Evolutionary conservation across 2,888 invertebrate genomes (phyloP), one percentile per base, ranked within the genome.

Genomic region (Tenodera sinensis): DNA sequence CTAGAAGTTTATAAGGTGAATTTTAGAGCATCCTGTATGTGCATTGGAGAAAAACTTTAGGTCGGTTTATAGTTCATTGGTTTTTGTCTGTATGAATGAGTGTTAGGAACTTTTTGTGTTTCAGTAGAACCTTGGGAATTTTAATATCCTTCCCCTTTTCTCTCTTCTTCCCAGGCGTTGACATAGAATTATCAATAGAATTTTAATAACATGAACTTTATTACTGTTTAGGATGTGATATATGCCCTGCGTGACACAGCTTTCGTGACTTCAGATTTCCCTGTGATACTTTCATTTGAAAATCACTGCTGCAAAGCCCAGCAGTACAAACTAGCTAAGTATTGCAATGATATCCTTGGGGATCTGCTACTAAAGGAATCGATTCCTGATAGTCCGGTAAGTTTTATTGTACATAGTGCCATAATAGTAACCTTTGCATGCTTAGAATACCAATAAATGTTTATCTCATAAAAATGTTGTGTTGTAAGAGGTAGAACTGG

Each of bases 231-330:
- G 95, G 97, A 99, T 94, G 99, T 99, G 84, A 99, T 99, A 92
- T 97, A 98, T 93, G 99, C 99, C 6, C 97, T 99, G 90, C 95
- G 98, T 91, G 99, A 99, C 94, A 99, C 99, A 6, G 99, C 99
- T 83, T 99, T 99, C 94, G 98, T 99, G 86, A 98, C 99, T 2
- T 98, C 99, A 7, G 99, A 99, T 92, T 99, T 97, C 93, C 99
- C 99, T 0, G 97, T 99, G 88, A 99, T 99, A 91, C 95, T 99
- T 88, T 99, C 99, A 47, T 99, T 99, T 93, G 99, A 99, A 94
- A 99, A 99, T 95, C 99, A 99, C 94, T 99, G 99, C 95, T 98
- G 98, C 93, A 97, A 97, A 93, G 97, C 97, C 81, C 99, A 99
- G 94, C 99, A 99, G 94, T 97, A 98, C 93, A 99, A 99, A 94